phyloP scores from a whole-genome alignment of 2,888 invertebrate species.

The Tinea semifulvella region DNA sequence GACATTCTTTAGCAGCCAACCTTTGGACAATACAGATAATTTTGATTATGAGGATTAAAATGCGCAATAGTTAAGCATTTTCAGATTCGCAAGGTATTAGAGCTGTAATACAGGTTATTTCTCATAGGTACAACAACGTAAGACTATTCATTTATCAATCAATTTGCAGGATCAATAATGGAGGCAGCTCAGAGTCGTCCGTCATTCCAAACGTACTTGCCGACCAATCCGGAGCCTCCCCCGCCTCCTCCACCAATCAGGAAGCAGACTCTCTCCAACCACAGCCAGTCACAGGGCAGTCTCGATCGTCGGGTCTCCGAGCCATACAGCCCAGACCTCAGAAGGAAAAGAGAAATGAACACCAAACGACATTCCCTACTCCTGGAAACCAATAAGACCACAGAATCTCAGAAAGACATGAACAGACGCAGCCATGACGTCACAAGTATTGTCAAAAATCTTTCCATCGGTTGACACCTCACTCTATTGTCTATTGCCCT shows the following conservation, averaged over 20 bases:
- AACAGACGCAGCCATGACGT: constrained; percentile 50
- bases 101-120: too few species aligned
- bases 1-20: too few species aligned
- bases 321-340: constrained; percentile 48
- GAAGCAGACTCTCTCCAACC: constrained; percentile 31
- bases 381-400: constrained; percentile 44
- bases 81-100: too few species aligned
- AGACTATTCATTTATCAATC: too few species aligned
- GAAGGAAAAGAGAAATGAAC: constrained; percentile 50
- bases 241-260: constrained; percentile 22
- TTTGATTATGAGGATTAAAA: too few species aligned
- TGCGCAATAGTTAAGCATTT: too few species aligned
- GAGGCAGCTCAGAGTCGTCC: constrained; percentile 74
- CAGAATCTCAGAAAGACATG: constrained; percentile 30
- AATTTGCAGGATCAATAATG: constrained; percentile 70
- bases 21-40: too few species aligned
- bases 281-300: constrained; percentile 25
- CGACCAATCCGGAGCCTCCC: constrained; percentile 37
- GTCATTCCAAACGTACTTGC: constrained; percentile 59
- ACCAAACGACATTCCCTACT: constrained; percentile 53
- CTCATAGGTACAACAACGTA: too few species aligned
- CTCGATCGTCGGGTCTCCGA: constrained; percentile 50
- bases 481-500: too few species aligned
- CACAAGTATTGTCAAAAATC: constrained; percentile 45
- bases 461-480: constrained; percentile 61